Evolutionary conservation across 2,888 invertebrate genomes (phyloP).

Genomic region (Stenurella melanura): DNA sequence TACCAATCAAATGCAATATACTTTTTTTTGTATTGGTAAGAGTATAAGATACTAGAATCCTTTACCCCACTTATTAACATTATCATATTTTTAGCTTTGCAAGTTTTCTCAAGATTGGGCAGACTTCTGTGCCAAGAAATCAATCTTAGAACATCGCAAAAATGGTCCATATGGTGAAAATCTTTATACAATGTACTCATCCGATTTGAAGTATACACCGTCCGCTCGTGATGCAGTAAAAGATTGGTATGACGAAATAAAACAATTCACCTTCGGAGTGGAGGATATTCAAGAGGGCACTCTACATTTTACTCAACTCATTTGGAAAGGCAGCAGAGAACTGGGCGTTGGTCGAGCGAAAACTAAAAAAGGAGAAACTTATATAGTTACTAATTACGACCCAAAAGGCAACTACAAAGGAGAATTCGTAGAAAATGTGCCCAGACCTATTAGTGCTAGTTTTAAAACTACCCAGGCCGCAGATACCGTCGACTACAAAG

Average conservation of each 20-base stretch:
- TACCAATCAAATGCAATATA: too few relatives aligned
- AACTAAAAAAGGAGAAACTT: constrained; percentile 84
- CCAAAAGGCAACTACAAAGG: constrained; percentile 88
- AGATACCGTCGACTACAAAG: too few relatives aligned
- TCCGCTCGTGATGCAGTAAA: constrained; percentile 76
- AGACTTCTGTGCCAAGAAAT: constrained; percentile 79
- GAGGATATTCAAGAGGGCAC: constrained; percentile 75
- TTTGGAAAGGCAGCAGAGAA: constrained; percentile 82
- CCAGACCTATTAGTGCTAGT: too few relatives aligned
- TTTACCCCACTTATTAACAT: background rate
- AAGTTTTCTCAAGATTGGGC: constrained; percentile 84
- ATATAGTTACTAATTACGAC: constrained; percentile 89
- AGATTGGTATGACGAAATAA: constrained; percentile 78
- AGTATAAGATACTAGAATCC: too few relatives aligned
- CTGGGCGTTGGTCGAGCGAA: constrained; percentile 84
- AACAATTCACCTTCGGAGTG: constrained; percentile 74
- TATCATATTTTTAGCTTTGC: constrained; percentile 74
- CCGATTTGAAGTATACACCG: constrained; percentile 74
- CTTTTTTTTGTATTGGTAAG: too few relatives aligned
- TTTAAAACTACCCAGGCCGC: too few relatives aligned
- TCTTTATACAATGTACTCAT: constrained; percentile 76
- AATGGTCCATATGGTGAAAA: constrained; percentile 79
- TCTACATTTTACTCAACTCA: constrained; percentile 77
- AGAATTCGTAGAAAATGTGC: constrained; percentile 81
- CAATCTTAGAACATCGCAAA: constrained; percentile 80